Evolutionary conservation across 2,888 invertebrate species (phyloP), one percentile per base, ranked within the genome.

Genomic region (Metacarcinus magister): DNA sequence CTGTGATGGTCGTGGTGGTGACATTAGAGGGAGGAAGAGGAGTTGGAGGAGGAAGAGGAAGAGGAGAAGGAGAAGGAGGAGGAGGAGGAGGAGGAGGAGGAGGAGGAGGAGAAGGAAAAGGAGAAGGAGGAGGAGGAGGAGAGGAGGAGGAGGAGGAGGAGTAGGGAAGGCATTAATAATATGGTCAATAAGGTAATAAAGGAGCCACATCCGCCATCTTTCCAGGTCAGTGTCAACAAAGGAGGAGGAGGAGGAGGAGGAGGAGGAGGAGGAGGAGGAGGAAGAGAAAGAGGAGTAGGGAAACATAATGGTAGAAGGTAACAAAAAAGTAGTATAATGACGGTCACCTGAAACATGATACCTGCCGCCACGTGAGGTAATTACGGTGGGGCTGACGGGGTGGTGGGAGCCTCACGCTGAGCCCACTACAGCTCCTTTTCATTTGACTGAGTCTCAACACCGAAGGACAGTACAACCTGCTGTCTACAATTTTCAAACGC

Each of bases 111-210:
- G 23, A 0, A n/a, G n/a, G 7, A n/a, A 5, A 0, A 67, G 67
- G 7, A n/a, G 23, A 1, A n/a, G n/a, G 1, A n/a, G 7, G 7
- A 23, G n/a, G 1, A n/a, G n/a, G 7, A 67, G n/a, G 0, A n/a
- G 7, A n/a, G 19, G 67, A 19, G 19, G 67, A n/a, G n/a, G 67
- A 5, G 19, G 67, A 67, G 7, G 67, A 67, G n/a, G 23, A 19
- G 3, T 1, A 5, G 7, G 1, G 67, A n/a, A 67, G 67, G n/a
- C 67, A 67, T 67, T 67, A 67, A 67, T 67, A 67, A n/a, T 67
- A 67, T 67, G 67, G 67, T 67, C 67, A 67, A 67, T 67, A 67
- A 67, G 67, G 67, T 67, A 67, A 67, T 67, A 67, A 67, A 67
- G 67, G 67, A 67, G 67, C 19, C 67, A 67, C 67, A n/a, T 67